These are phyloP conservation scores for Phocides pigmalion DNA, from an alignment of 1,140 invertebrate genomes.

Conservation along the genomic window DNA sequence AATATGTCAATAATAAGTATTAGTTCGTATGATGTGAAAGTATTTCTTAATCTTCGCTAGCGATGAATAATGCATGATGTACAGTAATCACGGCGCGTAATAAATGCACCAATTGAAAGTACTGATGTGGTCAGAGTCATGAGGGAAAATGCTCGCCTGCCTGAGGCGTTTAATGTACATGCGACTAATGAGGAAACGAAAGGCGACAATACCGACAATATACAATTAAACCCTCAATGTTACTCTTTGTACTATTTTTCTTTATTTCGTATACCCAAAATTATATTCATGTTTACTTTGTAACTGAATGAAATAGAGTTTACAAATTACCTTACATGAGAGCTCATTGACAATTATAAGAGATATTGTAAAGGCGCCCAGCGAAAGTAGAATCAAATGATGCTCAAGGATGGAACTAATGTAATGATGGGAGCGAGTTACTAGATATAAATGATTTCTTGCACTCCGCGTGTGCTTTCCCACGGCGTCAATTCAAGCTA, in stretches of 20 bases:
- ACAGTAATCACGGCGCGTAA: slow-evolving; percentile 32
- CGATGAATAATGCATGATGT: slow-evolving; percentile 38
- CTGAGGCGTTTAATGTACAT: slow-evolving; percentile 14
- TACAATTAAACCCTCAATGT: slow-evolving; percentile 11
- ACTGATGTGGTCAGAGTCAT: slow-evolving; percentile 33
- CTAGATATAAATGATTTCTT: slow-evolving; percentile 26
- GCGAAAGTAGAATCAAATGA: slow-evolving; percentile 18
- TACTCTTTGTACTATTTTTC: slow-evolving; percentile 6
- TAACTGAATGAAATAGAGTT: background rate
- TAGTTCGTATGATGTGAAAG: slow-evolving; percentile 34
- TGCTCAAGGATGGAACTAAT: background rate
- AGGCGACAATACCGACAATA: background rate
- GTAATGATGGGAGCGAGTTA: slow-evolving; percentile 18
- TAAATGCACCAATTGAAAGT: slow-evolving; percentile 38
- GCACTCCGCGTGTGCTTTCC: slow-evolving; percentile 33
- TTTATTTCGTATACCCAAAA: slow-evolving; percentile 7
- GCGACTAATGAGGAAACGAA: slow-evolving; percentile 31
- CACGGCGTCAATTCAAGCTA: slow-evolving; percentile 38
- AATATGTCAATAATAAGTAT: background rate
- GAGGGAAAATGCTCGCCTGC: slow-evolving; percentile 22
- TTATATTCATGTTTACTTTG: background rate
- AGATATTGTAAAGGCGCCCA: slow-evolving; percentile 2
- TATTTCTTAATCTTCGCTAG: slow-evolving; percentile 32
- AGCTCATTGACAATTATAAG: background rate
- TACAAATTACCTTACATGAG: background rate